Percentiles rank a stretch among this genome's conserved stretches.
Conservation (phyloP, 2,113 vertebrate species). For the Ailuropoda melanoleuca region DNA sequence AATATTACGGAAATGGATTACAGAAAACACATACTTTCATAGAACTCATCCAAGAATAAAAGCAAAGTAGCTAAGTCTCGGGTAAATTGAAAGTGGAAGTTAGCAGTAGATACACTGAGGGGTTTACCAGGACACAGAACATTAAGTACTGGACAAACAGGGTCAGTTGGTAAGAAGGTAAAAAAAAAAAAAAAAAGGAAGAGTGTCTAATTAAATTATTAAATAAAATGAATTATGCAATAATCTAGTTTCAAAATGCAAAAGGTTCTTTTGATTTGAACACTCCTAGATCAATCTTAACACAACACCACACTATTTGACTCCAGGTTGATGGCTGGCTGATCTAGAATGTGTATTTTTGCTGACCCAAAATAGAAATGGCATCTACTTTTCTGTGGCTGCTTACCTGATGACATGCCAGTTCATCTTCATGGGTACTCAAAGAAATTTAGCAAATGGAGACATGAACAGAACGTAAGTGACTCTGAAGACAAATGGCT, state of each 20-base stretch:
- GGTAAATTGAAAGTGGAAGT: neutral
- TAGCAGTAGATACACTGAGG: neutral
- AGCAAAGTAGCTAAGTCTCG: neutral
- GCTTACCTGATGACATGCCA: neutral
- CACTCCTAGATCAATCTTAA: neutral
- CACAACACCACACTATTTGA: neutral
- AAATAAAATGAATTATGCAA: neutral
- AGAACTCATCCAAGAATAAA: neutral
- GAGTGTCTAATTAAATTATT: neutral
- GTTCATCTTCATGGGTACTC: neutral
- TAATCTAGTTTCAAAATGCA: neutral
- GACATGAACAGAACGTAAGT: slow-evolving; percentile 48
- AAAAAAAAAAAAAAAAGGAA: too few species aligned
- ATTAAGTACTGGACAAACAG: neutral
- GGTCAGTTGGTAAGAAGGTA: neutral
- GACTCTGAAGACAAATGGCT: slow-evolving; percentile 38
- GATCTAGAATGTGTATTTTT: slow-evolving; percentile 24
- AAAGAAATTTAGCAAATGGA: slow-evolving; percentile 26
- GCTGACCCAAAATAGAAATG: slow-evolving; percentile 22
- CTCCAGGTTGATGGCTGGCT: neutral
- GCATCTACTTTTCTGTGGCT: slow-evolving; percentile 3
- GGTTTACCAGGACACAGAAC: neutral
- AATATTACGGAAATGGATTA: neutral
- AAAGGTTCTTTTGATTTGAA: neutral
- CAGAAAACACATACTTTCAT: neutral